Conservation (phyloP, 2,113 vertebrate species). For the Eubucco bourcierii region DNA sequence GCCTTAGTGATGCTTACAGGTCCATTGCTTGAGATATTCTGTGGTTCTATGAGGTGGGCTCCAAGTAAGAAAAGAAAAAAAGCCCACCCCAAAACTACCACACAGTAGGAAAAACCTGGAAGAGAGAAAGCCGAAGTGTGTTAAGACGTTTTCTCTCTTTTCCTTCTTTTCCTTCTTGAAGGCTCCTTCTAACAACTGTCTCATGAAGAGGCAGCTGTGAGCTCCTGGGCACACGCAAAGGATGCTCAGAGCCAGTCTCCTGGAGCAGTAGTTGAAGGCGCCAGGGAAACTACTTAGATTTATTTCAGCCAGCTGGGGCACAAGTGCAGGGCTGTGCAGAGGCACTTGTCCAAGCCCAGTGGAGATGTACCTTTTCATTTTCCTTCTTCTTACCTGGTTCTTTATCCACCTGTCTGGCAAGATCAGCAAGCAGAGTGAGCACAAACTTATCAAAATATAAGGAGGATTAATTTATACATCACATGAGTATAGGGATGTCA, state of each 20-base stretch:
- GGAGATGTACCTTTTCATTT: background rate
- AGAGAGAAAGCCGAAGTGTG: background rate
- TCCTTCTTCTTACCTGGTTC: background rate
- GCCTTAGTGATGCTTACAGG: background rate
- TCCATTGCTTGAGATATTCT: background rate
- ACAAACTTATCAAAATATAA: rapidly evolving
- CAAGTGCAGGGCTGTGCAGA: background rate
- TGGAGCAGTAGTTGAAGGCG: background rate
- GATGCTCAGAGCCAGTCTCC: background rate
- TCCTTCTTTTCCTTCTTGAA: background rate
- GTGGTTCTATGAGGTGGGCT: background rate
- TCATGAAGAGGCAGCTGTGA: background rate
- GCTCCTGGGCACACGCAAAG: background rate
- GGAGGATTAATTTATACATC: background rate
- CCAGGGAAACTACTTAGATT: background rate
- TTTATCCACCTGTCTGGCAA: background rate
- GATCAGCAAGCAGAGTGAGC: background rate
- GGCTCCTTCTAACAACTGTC: background rate
- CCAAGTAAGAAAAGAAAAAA: background rate
- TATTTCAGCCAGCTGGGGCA: rapidly evolving
- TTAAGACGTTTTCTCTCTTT: background rate
- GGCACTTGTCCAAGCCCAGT: rapidly evolving
- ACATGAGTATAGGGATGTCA: background rate
- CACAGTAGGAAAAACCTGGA: background rate
- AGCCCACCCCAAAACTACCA: background rate